Evolutionary conservation across 2,797 vertebrate genomes (phyloP), one percentile per base, ranked within the genome.

Genomic region (Rhodeus uyekii): DNA sequence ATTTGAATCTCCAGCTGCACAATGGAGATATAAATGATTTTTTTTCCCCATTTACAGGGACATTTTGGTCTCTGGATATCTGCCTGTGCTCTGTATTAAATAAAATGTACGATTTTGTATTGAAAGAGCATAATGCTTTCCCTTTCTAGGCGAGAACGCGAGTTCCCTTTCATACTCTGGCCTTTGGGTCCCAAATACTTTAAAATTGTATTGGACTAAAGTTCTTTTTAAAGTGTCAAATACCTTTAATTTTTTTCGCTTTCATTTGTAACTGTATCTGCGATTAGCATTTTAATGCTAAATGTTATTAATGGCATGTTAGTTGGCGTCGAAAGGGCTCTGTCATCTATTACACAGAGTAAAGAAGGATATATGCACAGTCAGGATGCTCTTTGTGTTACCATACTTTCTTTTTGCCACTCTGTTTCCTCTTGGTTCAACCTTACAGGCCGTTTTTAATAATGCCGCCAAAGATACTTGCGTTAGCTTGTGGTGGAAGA

Each of bases 391-490:
- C 46, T 69, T 82, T 74, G 22, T 18, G 22, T 58, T 64, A 14
- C 10, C 16, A n/a, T 55, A 2, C n/a, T 50, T 24, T 32, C 65
- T 69, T n/a, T 85, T 81, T 18, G 72, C 80, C 74, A 85, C 58
- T 32, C 39, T 78, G 74, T 89, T 81, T 83, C 38, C 36, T 50
- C 80, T 87, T 77, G 86, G 22, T 55, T 76, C 61, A 22, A 58
- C 76, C 81, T 27, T 77, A 83, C 85, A 85, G 87, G 87, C 61
- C 81, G 89, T 85, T 92, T 89, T 80, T 22, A 88, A 67, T 88
- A 81, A 68, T 90, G 89, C 90, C 89, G 87, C 92, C 90, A 91
- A 92, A 93, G 89, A 92, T 75, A 38, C 79, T 60, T 60, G 78
- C 19, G 36, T 16, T 34, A 76, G 42, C 58, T 38, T 60, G 76